phyloP scores from a whole-genome alignment of 2,113 vertebrate genomes.

The Amphiprion ocellaris region DNA sequence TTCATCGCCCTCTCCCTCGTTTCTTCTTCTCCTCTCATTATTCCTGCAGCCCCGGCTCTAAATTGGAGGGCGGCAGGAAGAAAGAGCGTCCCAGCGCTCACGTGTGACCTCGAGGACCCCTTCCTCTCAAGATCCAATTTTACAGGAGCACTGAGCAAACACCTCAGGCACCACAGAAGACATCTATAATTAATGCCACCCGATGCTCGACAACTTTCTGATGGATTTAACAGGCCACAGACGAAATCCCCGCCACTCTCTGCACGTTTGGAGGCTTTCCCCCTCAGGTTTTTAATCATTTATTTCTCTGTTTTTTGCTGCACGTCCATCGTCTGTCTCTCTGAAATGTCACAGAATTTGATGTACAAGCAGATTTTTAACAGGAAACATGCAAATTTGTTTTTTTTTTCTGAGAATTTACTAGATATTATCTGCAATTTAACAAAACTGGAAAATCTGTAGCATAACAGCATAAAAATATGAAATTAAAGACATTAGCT shows the following conservation, averaged over 20 bases:
- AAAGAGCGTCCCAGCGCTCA: constrained; percentile 37
- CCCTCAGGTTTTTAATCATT: constrained; percentile 4
- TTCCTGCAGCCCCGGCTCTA: constrained; percentile 38
- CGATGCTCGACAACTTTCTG: constrained; percentile 65
- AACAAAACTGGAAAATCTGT: too few relatives aligned
- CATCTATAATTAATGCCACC: constrained; percentile 78
- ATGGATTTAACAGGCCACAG: constrained; percentile 48
- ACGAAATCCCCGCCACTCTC: constrained; percentile 36
- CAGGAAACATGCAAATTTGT: too few relatives aligned
- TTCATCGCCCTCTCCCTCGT: constrained; percentile 42
- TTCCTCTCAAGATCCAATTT: constrained; percentile 58
- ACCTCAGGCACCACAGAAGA: constrained; percentile 51
- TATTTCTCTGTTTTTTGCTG: neutral
- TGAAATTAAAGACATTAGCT: too few relatives aligned
- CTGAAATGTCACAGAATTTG: too few relatives aligned
- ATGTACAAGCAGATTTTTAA: too few relatives aligned
- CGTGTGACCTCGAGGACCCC: constrained; percentile 58
- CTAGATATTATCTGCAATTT: too few relatives aligned
- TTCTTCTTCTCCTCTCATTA: constrained; percentile 58
- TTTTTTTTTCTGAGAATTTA: too few relatives aligned
- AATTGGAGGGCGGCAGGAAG: constrained; percentile 27
- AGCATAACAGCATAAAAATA: too few relatives aligned
- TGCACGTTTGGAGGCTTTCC: neutral
- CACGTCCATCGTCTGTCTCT: too few relatives aligned
- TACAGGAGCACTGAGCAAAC: constrained; percentile 65